phyloP scores from a whole-genome alignment of 1,140 invertebrate species.

The Pseudomyrmex gracilis region DNA sequence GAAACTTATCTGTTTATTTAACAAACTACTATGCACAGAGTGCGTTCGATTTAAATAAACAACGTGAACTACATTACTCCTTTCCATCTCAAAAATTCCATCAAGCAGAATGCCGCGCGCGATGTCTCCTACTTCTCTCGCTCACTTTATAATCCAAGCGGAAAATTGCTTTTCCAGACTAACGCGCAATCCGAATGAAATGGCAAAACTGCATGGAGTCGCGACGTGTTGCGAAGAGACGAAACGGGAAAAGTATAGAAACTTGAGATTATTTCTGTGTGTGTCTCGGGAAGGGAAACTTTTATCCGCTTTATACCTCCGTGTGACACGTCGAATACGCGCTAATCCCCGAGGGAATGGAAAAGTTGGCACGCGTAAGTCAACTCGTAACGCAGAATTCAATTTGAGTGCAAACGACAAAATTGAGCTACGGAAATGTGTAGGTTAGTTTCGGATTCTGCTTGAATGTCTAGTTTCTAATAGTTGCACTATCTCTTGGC shows the following conservation, averaged over 20 bases:
- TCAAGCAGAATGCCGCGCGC: neutral
- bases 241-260: neutral
- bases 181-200: constrained; percentile 30
- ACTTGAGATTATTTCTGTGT: constrained; percentile 44
- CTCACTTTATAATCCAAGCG: constrained; percentile 13
- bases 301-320: constrained; percentile 26
- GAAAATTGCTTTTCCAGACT: constrained; percentile 27
- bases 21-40: neutral
- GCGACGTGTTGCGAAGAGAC: neutral
- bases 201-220: constrained; percentile 21
- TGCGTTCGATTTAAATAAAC: neutral
- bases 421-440: constrained; percentile 45
- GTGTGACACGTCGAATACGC: constrained; percentile 16
- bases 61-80: constrained; percentile 6
- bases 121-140: neutral
- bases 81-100: constrained; percentile 26
- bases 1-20: too few relatives aligned
- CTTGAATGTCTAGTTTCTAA: constrained; percentile 38
- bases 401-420: constrained; percentile 76
- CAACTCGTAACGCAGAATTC: constrained; percentile 76
- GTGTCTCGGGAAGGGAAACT: neutral
- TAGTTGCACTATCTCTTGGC: constrained; percentile 32
- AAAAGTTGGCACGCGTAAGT: constrained; percentile 38
- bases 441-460: constrained; percentile 60
- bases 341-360: constrained; percentile 41